These are phyloP conservation scores for Neodiprion fabricii DNA, from an alignment of 1,140 invertebrate genomes.

Conservation along the genomic window DNA sequence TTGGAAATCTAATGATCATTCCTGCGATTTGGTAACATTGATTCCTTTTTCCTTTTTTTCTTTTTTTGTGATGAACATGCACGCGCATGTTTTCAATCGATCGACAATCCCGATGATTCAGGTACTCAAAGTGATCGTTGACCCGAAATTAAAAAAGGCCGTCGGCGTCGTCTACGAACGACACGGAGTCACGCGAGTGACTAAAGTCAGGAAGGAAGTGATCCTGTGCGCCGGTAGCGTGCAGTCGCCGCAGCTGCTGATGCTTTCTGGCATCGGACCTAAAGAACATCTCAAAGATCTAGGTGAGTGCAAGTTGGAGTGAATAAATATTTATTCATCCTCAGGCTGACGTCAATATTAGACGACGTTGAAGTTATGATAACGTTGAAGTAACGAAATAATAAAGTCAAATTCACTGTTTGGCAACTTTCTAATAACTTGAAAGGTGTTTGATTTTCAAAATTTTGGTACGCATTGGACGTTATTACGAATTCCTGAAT, in stretches of 20 bases:
- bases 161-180: conserved; percentile 73
- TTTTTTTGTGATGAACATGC: too few relatives aligned
- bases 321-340: conserved; percentile 63
- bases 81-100: too few relatives aligned
- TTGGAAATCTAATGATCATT: not conserved
- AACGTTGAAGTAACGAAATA: too few relatives aligned
- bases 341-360: conserved; percentile 70
- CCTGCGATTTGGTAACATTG: not conserved
- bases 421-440: too few relatives aligned
- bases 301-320: conserved; percentile 66
- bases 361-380: too few relatives aligned
- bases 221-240: too few relatives aligned
- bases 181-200: conserved; percentile 51
- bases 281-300: conserved; percentile 50
- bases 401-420: too few relatives aligned
- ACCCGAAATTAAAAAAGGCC: conserved; percentile 66
- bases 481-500: too few relatives aligned
- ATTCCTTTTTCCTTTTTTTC: not conserved
- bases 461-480: too few relatives aligned
- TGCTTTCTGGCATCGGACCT: conserved; percentile 59
- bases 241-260: conserved; percentile 56
- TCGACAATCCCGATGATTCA: conserved; percentile 33
- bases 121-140: conserved; percentile 72
- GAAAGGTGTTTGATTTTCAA: too few relatives aligned
- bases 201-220: too few relatives aligned